Base-by-base conservation (phyloP, 2,888 invertebrate species). In the Prosapia bicincta region DNA sequence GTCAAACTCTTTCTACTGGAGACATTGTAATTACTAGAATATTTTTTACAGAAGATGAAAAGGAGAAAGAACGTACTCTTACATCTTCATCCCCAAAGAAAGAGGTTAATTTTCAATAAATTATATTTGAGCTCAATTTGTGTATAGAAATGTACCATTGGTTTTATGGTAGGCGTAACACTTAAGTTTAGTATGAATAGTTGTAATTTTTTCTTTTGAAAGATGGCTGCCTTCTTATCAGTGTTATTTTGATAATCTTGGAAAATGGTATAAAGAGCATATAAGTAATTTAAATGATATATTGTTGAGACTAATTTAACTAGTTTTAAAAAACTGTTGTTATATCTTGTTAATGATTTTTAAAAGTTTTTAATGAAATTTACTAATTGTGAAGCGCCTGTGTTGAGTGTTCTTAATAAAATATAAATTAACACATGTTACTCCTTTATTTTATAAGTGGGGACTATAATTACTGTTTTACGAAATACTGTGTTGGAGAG, bases 11-110 rank as follows among this genome's bases (percentile, higher is more conserved):
- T 69, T 95, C 95, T 84, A 96, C 96, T 23, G 96, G 96, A 71
- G 96, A 96, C 84, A 94, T 97, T 83, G 96, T 96, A 74, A 95
- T 96, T 82, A 96, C 95, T 67, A 92, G 93, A 85, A 94, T 96
- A 82, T 91, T 87, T 82, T 87, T 88, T 81, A 87, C 87, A 66
- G 89, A 89, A 80, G 89, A 89, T 79, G 88, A 89, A 79, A 87
- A 88, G 75, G 88, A 88, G 80, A 85, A 86, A 80, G 88, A 89
- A 80, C 86, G 87, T 83, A 83, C 84, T 76, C 82, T 89, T 80
- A 84, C 86, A 70, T 87, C 87, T 81, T 32, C 69, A 3, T 54
- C 54, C 0, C 54, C 54, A 20, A 54, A 20, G 20, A 54, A 54
- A 20, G 54, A 54, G 54, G 54, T 54, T 54, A 54, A 54, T 20